phyloP scores from a whole-genome alignment of 2,888 invertebrate genomes.

The Iselma pallidipennis region DNA sequence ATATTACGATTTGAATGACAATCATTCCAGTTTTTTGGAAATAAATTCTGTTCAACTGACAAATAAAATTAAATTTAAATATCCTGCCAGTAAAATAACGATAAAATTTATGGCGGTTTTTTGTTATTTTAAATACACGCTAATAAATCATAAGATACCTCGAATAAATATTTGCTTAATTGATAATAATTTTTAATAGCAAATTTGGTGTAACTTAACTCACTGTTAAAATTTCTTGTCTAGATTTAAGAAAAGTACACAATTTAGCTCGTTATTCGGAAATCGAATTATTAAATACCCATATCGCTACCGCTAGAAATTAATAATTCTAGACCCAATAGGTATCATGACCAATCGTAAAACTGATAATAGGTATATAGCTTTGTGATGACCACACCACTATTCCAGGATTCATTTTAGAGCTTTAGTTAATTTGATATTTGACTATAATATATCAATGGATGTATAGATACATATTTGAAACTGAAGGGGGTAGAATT shows the following conservation, averaged over 20 bases:
- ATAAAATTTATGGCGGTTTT: no score
- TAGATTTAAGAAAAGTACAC: no score
- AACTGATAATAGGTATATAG: conserved; percentile 1
- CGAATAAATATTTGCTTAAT: no score
- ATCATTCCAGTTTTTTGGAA: not conserved
- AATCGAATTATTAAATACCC: not conserved
- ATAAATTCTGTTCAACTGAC: not conserved
- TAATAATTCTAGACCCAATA: not conserved
- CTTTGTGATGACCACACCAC: not conserved
- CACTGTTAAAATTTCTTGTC: no score
- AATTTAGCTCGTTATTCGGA: not conserved
- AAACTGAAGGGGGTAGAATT: not conserved
- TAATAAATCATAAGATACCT: no score
- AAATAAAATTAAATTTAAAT: not conserved
- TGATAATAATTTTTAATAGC: no score
- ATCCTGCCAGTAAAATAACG: no score
- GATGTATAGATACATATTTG: no score
- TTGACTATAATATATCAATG: no score
- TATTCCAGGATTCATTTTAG: not conserved
- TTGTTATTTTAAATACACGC: no score
- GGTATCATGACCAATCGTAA: not conserved
- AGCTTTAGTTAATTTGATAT: not conserved
- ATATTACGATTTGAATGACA: not conserved
- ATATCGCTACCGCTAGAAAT: not conserved
- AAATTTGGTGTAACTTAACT: no score